Percentiles rank a stretch among this genome's conserved stretches.
phyloP scores from a whole-genome alignment of 2,113 vertebrate genomes.

The Megaceryle maxima region DNA sequence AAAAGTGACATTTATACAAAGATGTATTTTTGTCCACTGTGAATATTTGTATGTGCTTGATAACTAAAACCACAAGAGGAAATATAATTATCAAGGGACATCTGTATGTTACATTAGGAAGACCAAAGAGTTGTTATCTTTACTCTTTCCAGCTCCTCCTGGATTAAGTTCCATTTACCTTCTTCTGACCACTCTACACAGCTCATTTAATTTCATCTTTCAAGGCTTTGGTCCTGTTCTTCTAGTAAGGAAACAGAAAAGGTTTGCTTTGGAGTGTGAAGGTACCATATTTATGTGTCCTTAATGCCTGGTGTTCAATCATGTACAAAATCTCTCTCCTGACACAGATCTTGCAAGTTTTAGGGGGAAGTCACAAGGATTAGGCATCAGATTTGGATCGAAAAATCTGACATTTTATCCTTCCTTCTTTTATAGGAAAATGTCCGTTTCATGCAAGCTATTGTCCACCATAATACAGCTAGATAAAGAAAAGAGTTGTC shows the following conservation, averaged over 20 bases:
- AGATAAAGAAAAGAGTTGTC: neutral
- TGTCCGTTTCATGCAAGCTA: neutral
- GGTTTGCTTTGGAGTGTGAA: neutral
- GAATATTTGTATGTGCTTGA: slow-evolving; percentile 33
- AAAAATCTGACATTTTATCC: neutral
- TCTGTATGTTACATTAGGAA: neutral
- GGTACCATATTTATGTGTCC: neutral
- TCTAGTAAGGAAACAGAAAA: neutral
- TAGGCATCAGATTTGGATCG: neutral
- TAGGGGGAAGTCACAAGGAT: neutral
- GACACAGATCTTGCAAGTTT: neutral
- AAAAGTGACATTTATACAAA: neutral
- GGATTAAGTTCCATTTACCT: neutral
- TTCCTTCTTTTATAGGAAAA: neutral
- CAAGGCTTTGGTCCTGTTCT: neutral
- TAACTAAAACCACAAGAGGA: neutral
- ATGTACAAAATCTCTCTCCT: neutral
- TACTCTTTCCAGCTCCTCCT: neutral
- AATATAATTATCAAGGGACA: neutral
- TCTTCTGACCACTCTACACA: neutral
- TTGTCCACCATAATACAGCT: neutral
- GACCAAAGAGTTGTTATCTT: neutral
- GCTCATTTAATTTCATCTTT: neutral
- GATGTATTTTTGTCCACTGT: neutral
- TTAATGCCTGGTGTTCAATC: neutral